Conservation (phyloP, 2,888 invertebrate genomes). For the Congeria kusceri region DNA sequence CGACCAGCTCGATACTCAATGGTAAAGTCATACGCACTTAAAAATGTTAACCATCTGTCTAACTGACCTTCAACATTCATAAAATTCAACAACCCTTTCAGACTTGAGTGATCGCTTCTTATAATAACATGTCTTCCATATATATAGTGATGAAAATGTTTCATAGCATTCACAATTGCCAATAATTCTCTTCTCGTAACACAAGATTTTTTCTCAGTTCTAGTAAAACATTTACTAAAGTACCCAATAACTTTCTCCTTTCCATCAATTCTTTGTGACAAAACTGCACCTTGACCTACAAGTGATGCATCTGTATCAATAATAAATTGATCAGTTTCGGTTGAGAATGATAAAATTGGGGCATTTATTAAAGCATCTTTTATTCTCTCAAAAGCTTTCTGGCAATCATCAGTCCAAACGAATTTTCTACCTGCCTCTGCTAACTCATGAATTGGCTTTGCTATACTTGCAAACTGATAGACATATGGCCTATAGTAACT, state of each 20-base stretch:
- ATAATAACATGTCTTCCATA: constrained; percentile 30
- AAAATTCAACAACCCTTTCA: constrained; percentile 42
- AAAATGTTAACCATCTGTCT: constrained; percentile 38
- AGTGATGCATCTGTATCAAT: constrained; percentile 33
- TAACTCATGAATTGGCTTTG: constrained; percentile 34
- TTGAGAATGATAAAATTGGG: constrained; percentile 32
- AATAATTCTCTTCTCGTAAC: constrained; percentile 31
- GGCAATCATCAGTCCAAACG: constrained; percentile 33
- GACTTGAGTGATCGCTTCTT: constrained; percentile 40
- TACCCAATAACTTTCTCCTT: constrained; percentile 40
- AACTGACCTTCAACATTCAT: constrained; percentile 50
- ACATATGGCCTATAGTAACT: constrained; percentile 53
- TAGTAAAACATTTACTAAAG: constrained; percentile 28
- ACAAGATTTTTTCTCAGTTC: constrained; percentile 35
- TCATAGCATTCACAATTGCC: too few species aligned
- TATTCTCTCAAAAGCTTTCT: constrained; percentile 33
- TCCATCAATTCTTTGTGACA: constrained; percentile 28
- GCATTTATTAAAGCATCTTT: constrained; percentile 27
- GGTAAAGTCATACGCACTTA: constrained; percentile 41
- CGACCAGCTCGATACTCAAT: constrained; percentile 44
- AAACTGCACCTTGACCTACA: constrained; percentile 20
- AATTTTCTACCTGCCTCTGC: constrained; percentile 22
- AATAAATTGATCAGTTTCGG: constrained; percentile 27
- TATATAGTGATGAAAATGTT: constrained; percentile 38
- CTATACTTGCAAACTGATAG: constrained; percentile 25